Conservation (phyloP, 2,113 vertebrate species). For the Scomber colias region DNA sequence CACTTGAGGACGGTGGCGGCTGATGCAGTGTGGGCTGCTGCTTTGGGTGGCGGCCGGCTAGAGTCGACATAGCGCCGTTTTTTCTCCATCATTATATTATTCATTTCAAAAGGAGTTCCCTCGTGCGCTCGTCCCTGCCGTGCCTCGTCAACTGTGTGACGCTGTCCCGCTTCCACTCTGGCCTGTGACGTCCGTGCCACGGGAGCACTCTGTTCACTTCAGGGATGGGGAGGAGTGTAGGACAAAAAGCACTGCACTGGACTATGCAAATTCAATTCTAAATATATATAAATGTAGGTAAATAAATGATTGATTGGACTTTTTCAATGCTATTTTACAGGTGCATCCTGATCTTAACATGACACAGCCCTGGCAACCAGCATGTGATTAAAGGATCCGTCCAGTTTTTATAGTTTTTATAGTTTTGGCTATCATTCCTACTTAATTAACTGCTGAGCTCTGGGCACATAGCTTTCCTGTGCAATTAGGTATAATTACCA, state of each 20-base stretch:
- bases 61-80: constrained; percentile 11
- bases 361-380: no score
- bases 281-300: neutral
- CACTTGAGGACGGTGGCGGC: constrained; percentile 41
- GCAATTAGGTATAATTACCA: no score
- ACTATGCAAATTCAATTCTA: constrained; percentile 3
- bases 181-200: constrained; percentile 32
- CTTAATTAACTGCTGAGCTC: no score
- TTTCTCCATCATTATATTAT: constrained; percentile 33
- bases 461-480: no score
- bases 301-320: neutral
- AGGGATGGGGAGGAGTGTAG: neutral
- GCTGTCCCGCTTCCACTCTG: neutral
- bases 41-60: constrained; percentile 43
- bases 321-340: neutral
- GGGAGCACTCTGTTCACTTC: constrained; percentile 31
- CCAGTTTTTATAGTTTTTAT: no score
- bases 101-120: constrained; percentile 62
- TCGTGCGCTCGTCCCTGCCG: constrained; percentile 9
- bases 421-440: no score
- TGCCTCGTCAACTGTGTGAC: constrained; percentile 47
- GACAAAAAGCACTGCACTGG: constrained; percentile 11
- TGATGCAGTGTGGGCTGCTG: constrained; percentile 47
- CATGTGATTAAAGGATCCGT: no score
- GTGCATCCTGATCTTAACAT: no score